Evolutionary conservation across 23 tunicate species (phyloP).

Genomic region (Oikopleura vanhoeffeni): DNA sequence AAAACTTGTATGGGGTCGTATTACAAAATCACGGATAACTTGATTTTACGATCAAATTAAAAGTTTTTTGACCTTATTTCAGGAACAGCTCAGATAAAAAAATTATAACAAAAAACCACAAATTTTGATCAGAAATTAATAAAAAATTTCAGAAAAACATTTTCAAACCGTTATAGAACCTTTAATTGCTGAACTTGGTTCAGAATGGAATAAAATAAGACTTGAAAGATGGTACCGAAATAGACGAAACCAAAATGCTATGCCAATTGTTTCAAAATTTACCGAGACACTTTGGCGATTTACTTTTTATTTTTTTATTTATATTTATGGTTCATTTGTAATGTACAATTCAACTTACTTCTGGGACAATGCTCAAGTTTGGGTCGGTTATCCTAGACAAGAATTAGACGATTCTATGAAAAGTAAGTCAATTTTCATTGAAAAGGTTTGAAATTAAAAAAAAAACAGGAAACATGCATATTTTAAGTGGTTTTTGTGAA

Average conservation of each 20-base stretch:
- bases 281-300: conserved; percentile 66
- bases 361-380: conserved; percentile 67
- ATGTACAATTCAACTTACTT: conserved; percentile 58
- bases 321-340: conserved; percentile 33
- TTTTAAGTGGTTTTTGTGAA: no score
- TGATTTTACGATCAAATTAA: no score
- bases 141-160: no score
- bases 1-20: no score
- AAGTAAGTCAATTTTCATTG: no score
- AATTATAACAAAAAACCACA: no score
- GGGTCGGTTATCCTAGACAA: conserved; percentile 69
- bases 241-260: conserved; percentile 30
- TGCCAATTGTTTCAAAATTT: conserved; percentile 40
- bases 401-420: conserved; percentile 23
- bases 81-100: no score
- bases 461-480: not conserved
- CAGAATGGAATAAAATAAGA: conserved; percentile 15
- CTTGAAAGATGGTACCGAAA: conserved; percentile 54
- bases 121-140: no score
- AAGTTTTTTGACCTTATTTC: no score
- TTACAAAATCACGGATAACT: no score
- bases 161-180: no score
- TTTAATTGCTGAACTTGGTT: not conserved
- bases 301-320: conserved; percentile 39
- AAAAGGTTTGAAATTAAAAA: no score